A percentile compares a stretch with the other conserved stretches of the same genome.
These are phyloP conservation scores for Ganaspis brasiliensis DNA, from an alignment of 2,888 invertebrate genomes.

Conservation along the genomic window DNA sequence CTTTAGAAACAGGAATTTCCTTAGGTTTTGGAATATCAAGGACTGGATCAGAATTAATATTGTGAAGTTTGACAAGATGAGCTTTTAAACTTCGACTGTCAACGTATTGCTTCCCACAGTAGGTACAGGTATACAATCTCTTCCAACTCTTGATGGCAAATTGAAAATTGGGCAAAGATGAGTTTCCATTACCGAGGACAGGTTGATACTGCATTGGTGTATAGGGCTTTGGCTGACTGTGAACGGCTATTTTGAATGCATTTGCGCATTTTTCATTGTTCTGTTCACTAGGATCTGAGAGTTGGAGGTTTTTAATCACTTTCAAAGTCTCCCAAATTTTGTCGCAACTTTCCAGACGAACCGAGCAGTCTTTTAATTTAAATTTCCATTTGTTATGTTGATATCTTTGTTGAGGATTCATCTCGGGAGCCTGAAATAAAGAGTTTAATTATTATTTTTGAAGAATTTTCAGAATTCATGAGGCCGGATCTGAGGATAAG, in stretches of 20 bases:
- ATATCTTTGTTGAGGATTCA: constrained; percentile 11
- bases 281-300: not conserved
- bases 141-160: constrained; percentile 69
- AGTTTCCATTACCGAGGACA: constrained; percentile 65
- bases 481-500: too few species aligned
- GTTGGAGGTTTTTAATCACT: constrained; percentile 68
- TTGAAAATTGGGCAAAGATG: constrained; percentile 69
- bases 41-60: constrained; percentile 48
- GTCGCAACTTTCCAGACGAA: constrained; percentile 74
- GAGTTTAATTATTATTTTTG: not conserved
- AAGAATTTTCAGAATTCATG: too few species aligned
- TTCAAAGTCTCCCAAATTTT: constrained; percentile 78
- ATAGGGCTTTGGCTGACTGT: constrained; percentile 44
- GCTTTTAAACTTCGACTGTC: constrained; percentile 47
- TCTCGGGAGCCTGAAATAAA: constrained; percentile 47
- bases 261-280: not conserved
- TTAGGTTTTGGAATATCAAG: not conserved
- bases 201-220: constrained; percentile 65
- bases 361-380: constrained; percentile 65
- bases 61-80: constrained; percentile 70
- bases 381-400: constrained; percentile 60
- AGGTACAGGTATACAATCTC: constrained; percentile 69
- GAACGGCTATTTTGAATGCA: not conserved
- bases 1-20: not conserved
- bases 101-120: constrained; percentile 65